Evolutionary conservation across 2,113 vertebrate genomes (phyloP), one percentile per base, ranked within the genome.

Genomic region (Haemorhous mexicanus): DNA sequence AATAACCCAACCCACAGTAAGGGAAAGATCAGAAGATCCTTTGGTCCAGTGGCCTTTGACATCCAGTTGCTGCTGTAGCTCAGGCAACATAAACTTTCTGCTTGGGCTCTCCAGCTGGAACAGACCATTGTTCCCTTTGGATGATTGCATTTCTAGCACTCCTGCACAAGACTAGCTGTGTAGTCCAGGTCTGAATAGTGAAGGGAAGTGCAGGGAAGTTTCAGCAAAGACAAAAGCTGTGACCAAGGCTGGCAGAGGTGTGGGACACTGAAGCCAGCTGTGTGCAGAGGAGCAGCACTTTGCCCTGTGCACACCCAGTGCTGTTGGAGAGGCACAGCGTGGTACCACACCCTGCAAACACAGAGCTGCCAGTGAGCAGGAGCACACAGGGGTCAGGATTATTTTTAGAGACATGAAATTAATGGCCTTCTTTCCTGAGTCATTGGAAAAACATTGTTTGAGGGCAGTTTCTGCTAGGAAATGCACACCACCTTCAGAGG

Each of bases 331-430:
- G 20, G 10, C 10, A 3, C 0, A 53, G 52, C 28, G 0, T 28
- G 17, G 53, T 9, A 62, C 88, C 83, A 37, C 82, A 81, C 92
- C 94, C 79, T 80, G 79, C 30, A 81, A 85, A 62, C 41, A 78
- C 66, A 33, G 18, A 75, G 41, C 66, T 50, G 24, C 3, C 41
- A 47, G 52, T 2, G 13, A 88, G 68, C 24, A 92, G 59, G 50
- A 53, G 64, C 56, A 86, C 2, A 0, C 35, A 59, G 63, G 84
- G 61, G 61, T 93, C 83, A 93, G 30, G n/a, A 18, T 70, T 94
- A 81, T 95, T 93, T 96, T 95, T 74, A 86, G 72, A 88, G 22
- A 53, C 15, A 39, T 86, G 58, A 74, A 94, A 78, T 93, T n/a
- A 84, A 83, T 2, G 0, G 7, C 14, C 20, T 77, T 58, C 47